Conservation (phyloP, 2,113 vertebrate genomes). For the Protobothrops mucrosquamatus region DNA sequence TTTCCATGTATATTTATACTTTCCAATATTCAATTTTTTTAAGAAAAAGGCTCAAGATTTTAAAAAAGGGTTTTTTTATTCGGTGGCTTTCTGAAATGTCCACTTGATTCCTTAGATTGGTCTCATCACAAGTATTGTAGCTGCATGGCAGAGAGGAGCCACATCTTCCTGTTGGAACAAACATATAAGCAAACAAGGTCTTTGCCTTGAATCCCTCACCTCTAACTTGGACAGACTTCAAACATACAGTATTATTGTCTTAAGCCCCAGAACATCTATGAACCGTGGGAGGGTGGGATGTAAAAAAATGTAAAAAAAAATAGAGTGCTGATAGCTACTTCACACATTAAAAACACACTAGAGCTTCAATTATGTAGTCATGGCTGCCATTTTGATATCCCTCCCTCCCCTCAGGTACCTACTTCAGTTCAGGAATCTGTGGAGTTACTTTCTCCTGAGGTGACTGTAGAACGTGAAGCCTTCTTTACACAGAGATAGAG, state of each 20-base stretch:
- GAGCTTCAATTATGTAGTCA: not conserved
- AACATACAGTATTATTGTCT: fast-evolving
- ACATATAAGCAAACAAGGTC: not conserved
- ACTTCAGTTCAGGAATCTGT: not conserved
- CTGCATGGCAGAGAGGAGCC: not conserved
- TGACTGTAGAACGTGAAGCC: not conserved
- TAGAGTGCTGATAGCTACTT: not conserved
- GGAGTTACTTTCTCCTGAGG: not conserved
- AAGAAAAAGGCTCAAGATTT: not conserved
- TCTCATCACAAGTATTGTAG: not conserved
- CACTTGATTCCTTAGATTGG: not conserved
- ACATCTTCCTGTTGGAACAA: not conserved
- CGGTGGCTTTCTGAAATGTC: not conserved
- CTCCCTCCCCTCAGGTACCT: not conserved
- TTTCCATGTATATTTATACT: not conserved
- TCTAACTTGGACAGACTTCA: not conserved
- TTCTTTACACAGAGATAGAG: slow-evolving; percentile 6
- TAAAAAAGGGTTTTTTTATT: not conserved
- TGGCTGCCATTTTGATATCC: not conserved
- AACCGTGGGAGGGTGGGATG: not conserved
- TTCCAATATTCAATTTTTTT: not conserved
- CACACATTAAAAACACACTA: not conserved
- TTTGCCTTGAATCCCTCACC: fast-evolving
- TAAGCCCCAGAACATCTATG: not conserved
- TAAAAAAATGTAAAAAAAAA: not conserved